These are phyloP conservation scores for Somateria mollissima DNA, from an alignment of 2,797 vertebrate species.

Conservation along the genomic window DNA sequence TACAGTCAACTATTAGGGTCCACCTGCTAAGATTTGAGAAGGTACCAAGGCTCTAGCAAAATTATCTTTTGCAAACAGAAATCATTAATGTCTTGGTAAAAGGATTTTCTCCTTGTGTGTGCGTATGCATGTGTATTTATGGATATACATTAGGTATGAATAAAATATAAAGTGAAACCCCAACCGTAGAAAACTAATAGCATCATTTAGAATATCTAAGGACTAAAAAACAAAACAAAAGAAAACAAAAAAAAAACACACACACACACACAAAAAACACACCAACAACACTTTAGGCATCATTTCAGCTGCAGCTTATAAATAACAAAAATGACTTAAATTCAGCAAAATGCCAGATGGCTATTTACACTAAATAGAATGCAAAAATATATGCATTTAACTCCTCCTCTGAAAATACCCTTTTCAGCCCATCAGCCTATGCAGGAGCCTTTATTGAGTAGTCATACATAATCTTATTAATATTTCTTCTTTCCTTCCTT, in stretches of 20 bases:
- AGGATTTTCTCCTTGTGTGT: slow-evolving; percentile 20
- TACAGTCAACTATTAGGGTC: slow-evolving; percentile 12
- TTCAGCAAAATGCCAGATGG: background rate
- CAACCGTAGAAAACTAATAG: slow-evolving; percentile 43
- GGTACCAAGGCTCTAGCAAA: slow-evolving; percentile 11
- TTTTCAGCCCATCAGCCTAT: background rate
- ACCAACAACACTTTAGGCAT: background rate
- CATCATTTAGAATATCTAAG: slow-evolving; percentile 42
- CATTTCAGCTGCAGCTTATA: background rate
- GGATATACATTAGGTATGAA: slow-evolving; percentile 55
- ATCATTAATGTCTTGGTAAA: slow-evolving; percentile 56
- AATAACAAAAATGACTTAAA: slow-evolving; percentile 26
- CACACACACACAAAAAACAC: background rate
- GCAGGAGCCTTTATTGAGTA: background rate
- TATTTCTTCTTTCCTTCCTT: slow-evolving; percentile 28
- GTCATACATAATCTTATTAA: background rate
- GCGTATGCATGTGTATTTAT: slow-evolving; percentile 36
- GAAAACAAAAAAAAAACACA: background rate
- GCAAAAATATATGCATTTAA: slow-evolving; percentile 1
- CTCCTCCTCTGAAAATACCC: background rate
- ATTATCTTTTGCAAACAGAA: slow-evolving; percentile 59
- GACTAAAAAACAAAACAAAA: background rate
- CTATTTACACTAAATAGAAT: slow-evolving; percentile 16
- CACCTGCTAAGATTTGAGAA: slow-evolving; percentile 10
- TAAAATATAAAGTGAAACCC: slow-evolving; percentile 63